A percentile compares a stretch with the other conserved stretches of the same genome.
These are phyloP conservation scores for Clytia hemisphaerica DNA, from an alignment of 30 jellyfish, hydroid and myxozoan species.

Conservation along the genomic window DNA sequence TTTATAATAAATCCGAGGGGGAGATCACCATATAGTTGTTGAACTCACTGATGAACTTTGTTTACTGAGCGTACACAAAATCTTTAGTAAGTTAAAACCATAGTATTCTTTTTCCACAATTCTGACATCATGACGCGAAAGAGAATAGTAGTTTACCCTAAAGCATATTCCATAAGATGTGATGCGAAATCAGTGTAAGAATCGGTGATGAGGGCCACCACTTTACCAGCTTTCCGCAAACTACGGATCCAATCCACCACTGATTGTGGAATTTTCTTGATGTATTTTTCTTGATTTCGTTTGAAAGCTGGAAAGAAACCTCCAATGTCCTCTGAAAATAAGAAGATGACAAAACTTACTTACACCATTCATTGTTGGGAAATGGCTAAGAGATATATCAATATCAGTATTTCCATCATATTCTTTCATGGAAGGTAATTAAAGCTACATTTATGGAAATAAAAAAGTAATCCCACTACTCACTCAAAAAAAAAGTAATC, in stretches of 20 bases:
- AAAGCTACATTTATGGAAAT: no score
- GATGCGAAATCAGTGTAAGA: constrained; percentile 62
- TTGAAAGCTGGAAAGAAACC: constrained; percentile 59
- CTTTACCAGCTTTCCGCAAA: constrained; percentile 59
- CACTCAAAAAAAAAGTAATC: no score
- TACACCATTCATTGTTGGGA: no score
- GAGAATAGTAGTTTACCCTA: constrained; percentile 58
- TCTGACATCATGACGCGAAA: not conserved
- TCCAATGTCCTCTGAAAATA: constrained; percentile 58
- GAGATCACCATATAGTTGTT: no score
- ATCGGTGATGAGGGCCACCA: constrained; percentile 55
- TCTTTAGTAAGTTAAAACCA: no score
- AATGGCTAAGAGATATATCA: no score
- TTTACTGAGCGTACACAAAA: no score
- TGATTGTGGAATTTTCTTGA: constrained; percentile 62
- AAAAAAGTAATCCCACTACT: no score
- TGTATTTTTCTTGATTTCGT: constrained; percentile 37
- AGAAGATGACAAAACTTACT: not conserved
- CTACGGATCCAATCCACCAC: constrained; percentile 53
- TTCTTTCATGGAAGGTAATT: no score
- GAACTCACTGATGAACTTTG: no score
- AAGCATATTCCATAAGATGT: constrained; percentile 66
- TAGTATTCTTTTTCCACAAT: not conserved
- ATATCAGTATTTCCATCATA: no score
- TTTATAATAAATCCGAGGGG: no score